Evolutionary conservation across 2,113 vertebrate species (phyloP).

Genomic region (Piaya cayana): DNA sequence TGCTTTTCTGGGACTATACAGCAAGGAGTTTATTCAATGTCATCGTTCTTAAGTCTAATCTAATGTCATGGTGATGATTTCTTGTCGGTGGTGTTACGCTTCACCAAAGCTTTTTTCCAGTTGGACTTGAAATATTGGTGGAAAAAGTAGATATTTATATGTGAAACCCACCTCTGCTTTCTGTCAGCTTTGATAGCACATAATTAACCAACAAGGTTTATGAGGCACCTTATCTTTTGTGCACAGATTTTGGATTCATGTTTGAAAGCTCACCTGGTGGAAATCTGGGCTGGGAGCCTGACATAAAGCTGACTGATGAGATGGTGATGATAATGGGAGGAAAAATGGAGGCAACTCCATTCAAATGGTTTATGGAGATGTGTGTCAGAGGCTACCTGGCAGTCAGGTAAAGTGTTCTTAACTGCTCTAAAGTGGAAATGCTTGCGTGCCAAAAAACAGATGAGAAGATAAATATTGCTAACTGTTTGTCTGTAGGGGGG

Average conservation of each 20-base stretch:
- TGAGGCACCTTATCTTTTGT: constrained; percentile 28
- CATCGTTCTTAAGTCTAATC: not conserved
- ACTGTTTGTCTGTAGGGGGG: not conserved
- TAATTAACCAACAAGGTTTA: not conserved
- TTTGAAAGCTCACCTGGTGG: constrained; percentile 97
- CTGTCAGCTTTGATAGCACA: not conserved
- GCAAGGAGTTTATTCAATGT: not conserved
- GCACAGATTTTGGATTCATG: constrained; percentile 96
- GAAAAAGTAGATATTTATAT: not conserved
- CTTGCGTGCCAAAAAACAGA: not conserved
- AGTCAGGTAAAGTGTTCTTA: constrained; percentile 82
- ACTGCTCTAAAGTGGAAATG: not conserved
- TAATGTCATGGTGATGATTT: not conserved
- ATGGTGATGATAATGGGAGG: constrained; percentile 99
- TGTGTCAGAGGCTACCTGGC: constrained; percentile 96
- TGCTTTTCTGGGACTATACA: not conserved
- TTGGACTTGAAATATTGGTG: not conserved
- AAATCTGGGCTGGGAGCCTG: constrained; percentile 97
- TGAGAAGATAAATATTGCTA: not conserved
- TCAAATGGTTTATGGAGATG: constrained; percentile 99
- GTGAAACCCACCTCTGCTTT: not conserved
- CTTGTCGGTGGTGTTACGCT: not conserved
- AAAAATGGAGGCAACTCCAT: constrained; percentile 98
- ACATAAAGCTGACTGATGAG: constrained; percentile 96
- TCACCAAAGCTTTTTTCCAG: not conserved